These are phyloP conservation scores for Sapayoa aenigma DNA, from an alignment of 2,113 vertebrate genomes.

Conservation along the genomic window DNA sequence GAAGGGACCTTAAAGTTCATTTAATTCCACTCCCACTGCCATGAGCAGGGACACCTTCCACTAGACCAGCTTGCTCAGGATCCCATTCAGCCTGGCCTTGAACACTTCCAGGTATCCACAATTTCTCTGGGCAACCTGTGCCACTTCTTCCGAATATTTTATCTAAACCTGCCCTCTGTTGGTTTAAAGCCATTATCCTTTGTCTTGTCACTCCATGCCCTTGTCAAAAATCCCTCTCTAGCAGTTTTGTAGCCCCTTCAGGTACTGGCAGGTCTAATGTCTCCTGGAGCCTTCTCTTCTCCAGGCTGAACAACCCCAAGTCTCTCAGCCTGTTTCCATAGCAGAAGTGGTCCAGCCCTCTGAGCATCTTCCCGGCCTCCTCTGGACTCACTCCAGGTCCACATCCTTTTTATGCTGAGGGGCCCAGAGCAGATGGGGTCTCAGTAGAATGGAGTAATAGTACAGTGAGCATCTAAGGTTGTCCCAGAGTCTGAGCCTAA, in stretches of 20 bases:
- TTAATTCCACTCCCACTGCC: background rate
- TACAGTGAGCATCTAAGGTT: background rate
- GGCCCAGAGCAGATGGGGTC: background rate
- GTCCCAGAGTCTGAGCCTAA: background rate
- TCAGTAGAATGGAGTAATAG: background rate
- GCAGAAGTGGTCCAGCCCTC: background rate
- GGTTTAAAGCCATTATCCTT: background rate
- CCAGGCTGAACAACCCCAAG: background rate
- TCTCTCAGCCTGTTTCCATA: background rate
- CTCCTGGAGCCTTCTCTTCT: background rate
- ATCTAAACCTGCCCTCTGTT: background rate
- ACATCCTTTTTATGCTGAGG: background rate
- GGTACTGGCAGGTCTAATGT: background rate
- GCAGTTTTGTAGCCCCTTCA: background rate
- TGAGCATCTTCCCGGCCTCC: background rate
- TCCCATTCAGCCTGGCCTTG: background rate
- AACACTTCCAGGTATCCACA: background rate
- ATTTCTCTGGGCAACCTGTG: background rate
- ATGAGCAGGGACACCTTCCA: background rate
- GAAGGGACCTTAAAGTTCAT: background rate
- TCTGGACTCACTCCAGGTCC: background rate
- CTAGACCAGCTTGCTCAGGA: background rate
- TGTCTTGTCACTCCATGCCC: background rate
- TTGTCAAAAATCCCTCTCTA: background rate
- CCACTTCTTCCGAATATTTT: background rate